These are phyloP conservation scores for Alosa alosa DNA, from an alignment of 2,113 vertebrate species.

Conservation along the genomic window DNA sequence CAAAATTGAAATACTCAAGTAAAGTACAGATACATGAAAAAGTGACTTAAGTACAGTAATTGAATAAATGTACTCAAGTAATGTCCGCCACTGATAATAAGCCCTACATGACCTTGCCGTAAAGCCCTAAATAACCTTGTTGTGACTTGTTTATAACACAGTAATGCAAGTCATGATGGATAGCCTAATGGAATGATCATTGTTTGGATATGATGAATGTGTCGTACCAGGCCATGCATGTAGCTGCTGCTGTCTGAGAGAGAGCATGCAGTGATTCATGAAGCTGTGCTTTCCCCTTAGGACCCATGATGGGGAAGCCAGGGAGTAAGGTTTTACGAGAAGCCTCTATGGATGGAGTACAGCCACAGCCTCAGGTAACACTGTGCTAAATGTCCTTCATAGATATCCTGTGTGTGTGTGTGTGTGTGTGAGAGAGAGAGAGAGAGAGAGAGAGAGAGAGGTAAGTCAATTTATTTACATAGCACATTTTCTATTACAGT, in stretches of 20 bases:
- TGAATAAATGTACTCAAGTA: no score
- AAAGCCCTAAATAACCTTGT: not conserved
- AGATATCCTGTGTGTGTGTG: not conserved
- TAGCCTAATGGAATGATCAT: not conserved
- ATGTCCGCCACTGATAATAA: not conserved
- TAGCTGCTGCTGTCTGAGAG: not conserved
- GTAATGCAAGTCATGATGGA: not conserved
- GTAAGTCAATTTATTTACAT: no score
- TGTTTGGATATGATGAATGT: not conserved
- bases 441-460: not conserved
- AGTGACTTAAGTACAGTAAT: no score
- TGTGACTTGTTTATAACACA: no score
- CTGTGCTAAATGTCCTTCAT: not conserved
- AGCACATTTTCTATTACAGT: no score
- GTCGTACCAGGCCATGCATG: not conserved
- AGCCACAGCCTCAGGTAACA: constrained; percentile 59
- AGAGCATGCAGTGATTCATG: not conserved
- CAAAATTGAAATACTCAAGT: no score
- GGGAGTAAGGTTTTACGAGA: constrained; percentile 68
- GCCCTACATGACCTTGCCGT: not conserved
- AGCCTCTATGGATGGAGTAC: constrained; percentile 62
- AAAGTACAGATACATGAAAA: no score
- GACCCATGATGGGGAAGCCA: constrained; percentile 62
- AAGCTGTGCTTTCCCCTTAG: not conserved
- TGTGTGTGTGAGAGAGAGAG: not conserved